Base-by-base conservation (phyloP, 2,797 vertebrate genomes). In the Lepus townsendii region DNA sequence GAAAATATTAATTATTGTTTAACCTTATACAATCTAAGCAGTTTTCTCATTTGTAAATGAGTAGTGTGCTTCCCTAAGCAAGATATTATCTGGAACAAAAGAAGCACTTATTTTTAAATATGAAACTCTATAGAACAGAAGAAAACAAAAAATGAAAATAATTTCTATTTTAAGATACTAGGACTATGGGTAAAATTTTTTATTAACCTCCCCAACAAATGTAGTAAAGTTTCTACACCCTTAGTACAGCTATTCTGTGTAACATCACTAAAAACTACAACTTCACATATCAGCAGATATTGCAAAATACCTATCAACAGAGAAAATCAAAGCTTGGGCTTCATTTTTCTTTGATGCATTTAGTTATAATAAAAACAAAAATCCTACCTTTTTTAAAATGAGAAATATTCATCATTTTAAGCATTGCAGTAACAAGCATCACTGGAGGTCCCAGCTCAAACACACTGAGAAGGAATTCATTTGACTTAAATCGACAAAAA, bases 401-500 rank as follows among this genome's bases (percentile, higher is more conserved):
- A n/a, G n/a, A n/a, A n/a, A n/a, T n/a, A n/a, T n/a, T n/a, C n/a
- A n/a, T n/a, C n/a, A n/a, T n/a, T n/a, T n/a, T n/a, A n/a, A n/a
- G n/a, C n/a, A n/a, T n/a, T n/a, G n/a, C n/a, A n/a, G n/a, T n/a
- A n/a, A n/a, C n/a, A n/a, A n/a, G n/a, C n/a, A n/a, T n/a, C n/a
- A n/a, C n/a, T n/a, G n/a, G n/a, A n/a, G n/a, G n/a, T n/a, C n/a
- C n/a, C n/a, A n/a, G n/a, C n/a, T n/a, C n/a, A n/a, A 99, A 99
- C 82, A 99, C 99, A 24, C 99, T 99, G 88, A 99, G 98, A 97
- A 99, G 99, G 94, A 99, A 99, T 93, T 99, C 99, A 96, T 99
- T 99, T 17, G 99, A 99, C 99, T 99, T 92, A 68, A 85, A 7
- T 84, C 73, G 88, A 92, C 62, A 92, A 68, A 62, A 73, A 83